Conservation (phyloP, 1,140 invertebrate species). For the Drosophila lini region DNA sequence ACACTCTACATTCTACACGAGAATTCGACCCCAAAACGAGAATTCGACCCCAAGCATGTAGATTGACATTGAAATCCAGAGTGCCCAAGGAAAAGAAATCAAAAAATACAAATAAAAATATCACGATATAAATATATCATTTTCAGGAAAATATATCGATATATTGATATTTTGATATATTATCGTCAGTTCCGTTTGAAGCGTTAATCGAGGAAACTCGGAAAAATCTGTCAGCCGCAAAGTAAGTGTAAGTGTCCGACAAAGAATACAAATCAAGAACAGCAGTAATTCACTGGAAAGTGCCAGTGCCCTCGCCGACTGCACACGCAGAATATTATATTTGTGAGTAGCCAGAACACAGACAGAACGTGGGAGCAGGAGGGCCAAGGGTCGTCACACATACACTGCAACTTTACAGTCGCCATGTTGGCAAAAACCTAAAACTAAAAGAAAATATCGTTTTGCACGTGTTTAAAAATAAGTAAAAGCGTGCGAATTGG, state of each 20-base stretch:
- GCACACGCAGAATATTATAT: conserved; percentile 4
- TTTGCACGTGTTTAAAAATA: conserved; percentile 36
- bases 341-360: conserved; percentile 11
- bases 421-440: conserved; percentile 69
- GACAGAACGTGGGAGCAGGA: conserved; percentile 1
- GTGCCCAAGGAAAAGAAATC: no score
- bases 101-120: no score
- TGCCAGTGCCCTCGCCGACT: conserved; percentile 1
- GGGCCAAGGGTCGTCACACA: conserved; percentile 15
- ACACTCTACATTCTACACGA: no score
- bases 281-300: background rate
- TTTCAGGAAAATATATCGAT: no score
- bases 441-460: background rate
- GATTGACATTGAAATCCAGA: no score
- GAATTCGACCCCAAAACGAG: no score
- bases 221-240: conserved; percentile 12
- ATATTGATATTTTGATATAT: no score
- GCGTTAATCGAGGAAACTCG: conserved; percentile 46
- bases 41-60: no score
- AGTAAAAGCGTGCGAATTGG: conserved; percentile 18
- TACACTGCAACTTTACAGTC: conserved; percentile 23
- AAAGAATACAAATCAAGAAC: background rate
- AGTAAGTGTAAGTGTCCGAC: conserved; percentile 55
- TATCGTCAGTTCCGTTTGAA: conserved; percentile 69
- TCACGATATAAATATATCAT: no score